Base-by-base conservation (phyloP, 2,888 invertebrate genomes). In the Ptychoptera albimana region DNA sequence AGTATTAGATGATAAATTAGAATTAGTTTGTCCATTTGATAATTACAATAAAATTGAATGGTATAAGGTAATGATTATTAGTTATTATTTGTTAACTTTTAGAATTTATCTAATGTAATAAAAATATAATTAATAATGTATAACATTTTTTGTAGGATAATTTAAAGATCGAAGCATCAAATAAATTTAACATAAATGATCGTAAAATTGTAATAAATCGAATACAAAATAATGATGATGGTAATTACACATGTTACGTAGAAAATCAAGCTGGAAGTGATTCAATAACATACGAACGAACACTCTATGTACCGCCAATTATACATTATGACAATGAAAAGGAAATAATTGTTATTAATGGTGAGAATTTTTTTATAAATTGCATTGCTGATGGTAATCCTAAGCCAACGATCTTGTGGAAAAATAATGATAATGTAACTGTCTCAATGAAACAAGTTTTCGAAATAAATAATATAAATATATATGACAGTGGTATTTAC, bases 161-260 rank as follows among this genome's bases (percentile, higher is more conserved):
- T 23, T 3, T 7, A 23, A 23, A 23, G 7, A 23, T 23, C 7
- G 23, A 23, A 23, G 7, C 23, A 23, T 23, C 23, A 23, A 7
- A 23, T 23, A 5, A 23, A 16, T 41, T 39, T 43, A 34, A 42
- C 45, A 44, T 39, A 11, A 42, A 41, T 13, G 35, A 37, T 37
- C 42, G 42, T 11, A 49, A 49, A 41, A 38, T 49, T n/a, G 16
- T 48, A 9, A 38, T 50, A 16, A 48, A 29, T 12, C 42, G 41
- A 8, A 39, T 49, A 9, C n/a, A 40, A 4, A 15, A 45, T 36
- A 34, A 45, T 15, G 38, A 46, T 12, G 37, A 16, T 29, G 53
- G 74, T 0, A 61, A 63, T 1, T 79, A 75, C 56, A 68, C 70
- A 0, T 82, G 80, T 52, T 63, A 71, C 2, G 76, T 72, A 0